A percentile compares a stretch with the other conserved stretches of the same genome.
These are phyloP conservation scores for Oncorhynchus keta DNA, from an alignment of 2,113 vertebrate genomes.

Conservation along the genomic window DNA sequence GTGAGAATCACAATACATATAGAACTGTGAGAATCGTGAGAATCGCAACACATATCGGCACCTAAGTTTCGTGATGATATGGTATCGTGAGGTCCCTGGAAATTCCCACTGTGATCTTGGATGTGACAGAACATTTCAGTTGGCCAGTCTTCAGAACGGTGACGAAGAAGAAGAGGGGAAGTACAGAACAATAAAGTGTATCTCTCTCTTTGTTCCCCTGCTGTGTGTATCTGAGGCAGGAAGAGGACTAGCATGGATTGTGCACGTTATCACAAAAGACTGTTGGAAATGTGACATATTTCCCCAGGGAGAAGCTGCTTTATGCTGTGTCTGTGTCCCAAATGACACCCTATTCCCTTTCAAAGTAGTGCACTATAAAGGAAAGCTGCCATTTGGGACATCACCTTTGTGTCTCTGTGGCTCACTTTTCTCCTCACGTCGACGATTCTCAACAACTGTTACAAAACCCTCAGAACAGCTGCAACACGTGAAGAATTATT, in stretches of 20 bases:
- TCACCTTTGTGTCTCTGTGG: slow-evolving; percentile 54
- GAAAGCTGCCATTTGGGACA: too few species aligned
- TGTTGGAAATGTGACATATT: slow-evolving; percentile 61
- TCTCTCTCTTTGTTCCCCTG: slow-evolving; percentile 52
- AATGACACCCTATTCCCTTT: too few species aligned
- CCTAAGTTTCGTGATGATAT: too few species aligned
- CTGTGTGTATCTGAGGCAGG: slow-evolving; percentile 46
- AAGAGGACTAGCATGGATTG: slow-evolving; percentile 45
- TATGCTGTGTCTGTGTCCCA: too few species aligned
- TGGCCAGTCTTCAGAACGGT: slow-evolving; percentile 35
- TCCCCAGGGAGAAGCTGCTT: slow-evolving; percentile 52
- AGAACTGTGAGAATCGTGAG: too few species aligned
- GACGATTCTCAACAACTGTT: slow-evolving; percentile 43
- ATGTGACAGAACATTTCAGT: not conserved
- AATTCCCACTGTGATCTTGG: too few species aligned
- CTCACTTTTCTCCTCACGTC: slow-evolving; percentile 60
- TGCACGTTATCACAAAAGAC: slow-evolving; percentile 65
- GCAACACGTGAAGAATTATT: slow-evolving; percentile 36
- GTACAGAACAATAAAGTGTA: slow-evolving; percentile 49
- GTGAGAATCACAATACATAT: too few species aligned
- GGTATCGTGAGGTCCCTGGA: too few species aligned
- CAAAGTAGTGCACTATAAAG: slow-evolving; percentile 20
- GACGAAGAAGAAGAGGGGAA: slow-evolving; percentile 41
- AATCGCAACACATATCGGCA: too few species aligned
- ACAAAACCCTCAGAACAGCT: slow-evolving; percentile 46